phyloP scores from a whole-genome alignment of 2,888 invertebrate species.

The Synergus gifuensis region DNA sequence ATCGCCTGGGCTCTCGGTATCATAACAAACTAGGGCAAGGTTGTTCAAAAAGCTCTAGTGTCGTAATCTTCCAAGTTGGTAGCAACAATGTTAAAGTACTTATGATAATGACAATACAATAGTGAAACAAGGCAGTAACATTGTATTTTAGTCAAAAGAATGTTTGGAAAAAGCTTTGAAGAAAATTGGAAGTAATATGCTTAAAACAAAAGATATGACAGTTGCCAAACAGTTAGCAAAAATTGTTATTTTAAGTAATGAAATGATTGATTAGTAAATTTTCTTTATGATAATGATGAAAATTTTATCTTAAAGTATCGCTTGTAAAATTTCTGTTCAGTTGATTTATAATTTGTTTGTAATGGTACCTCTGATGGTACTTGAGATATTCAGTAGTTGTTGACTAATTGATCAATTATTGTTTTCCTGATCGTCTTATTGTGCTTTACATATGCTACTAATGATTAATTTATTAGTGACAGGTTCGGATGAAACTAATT shows the following conservation, averaged over 20 bases:
- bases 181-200: neutral
- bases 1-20: conserved; percentile 45
- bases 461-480: no score
- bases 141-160: neutral
- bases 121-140: no score
- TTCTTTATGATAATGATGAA: neutral
- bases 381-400: no score
- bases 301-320: neutral
- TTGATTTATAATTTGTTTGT: no score
- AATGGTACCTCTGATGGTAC: no score
- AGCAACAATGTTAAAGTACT: no score
- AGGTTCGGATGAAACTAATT: no score
- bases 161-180: no score
- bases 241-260: neutral
- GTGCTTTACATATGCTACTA: no score
- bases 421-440: no score
- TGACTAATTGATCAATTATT: no score
- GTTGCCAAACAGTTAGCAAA: neutral
- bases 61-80: neutral
- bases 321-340: neutral
- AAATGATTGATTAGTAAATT: neutral
- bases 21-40: conserved; percentile 44
- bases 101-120: no score
- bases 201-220: neutral
- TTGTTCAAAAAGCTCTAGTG: neutral